Evolutionary conservation across 2,797 vertebrate genomes (phyloP).

Genomic region (Chelonia mydas): DNA sequence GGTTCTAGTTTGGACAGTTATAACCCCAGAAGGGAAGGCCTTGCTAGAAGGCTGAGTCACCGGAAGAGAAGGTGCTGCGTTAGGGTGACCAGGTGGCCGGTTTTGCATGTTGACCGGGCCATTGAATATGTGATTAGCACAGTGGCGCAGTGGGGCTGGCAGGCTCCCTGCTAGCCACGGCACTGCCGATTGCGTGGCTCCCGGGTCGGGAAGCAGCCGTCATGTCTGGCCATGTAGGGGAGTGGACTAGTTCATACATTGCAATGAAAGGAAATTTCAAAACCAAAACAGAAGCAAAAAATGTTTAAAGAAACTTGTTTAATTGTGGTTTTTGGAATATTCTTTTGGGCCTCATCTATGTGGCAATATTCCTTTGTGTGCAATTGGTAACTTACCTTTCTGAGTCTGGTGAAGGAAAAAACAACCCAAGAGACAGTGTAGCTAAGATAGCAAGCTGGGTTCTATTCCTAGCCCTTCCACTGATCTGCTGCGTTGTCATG

Average conservation of each 20-base stretch:
- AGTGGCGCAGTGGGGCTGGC: rapidly evolving
- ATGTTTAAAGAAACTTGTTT: not conserved
- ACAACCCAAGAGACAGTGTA: not conserved
- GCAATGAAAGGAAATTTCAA: not conserved
- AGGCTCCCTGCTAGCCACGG: too few relatives aligned
- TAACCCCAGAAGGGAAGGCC: not conserved
- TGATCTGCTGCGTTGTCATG: not conserved
- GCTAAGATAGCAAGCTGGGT: not conserved
- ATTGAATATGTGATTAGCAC: too few relatives aligned
- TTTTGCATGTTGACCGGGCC: too few relatives aligned
- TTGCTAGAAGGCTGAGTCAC: not conserved
- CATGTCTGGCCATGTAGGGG: not conserved
- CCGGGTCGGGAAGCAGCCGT: too few relatives aligned
- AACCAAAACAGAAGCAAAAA: not conserved
- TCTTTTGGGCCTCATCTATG: not conserved
- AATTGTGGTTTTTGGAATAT: not conserved
- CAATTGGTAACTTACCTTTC: not conserved
- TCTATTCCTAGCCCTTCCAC: not conserved
- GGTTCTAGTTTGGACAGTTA: not conserved
- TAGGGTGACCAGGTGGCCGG: too few relatives aligned
- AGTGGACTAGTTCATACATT: not conserved
- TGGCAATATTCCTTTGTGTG: not conserved
- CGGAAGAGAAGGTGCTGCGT: too few relatives aligned
- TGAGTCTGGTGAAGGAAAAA: not conserved
- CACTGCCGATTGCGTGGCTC: too few relatives aligned